These are phyloP conservation scores for Antedon mediterranea DNA, from an alignment of 53 echinoderm and acorn worm species.

Conservation along the genomic window DNA sequence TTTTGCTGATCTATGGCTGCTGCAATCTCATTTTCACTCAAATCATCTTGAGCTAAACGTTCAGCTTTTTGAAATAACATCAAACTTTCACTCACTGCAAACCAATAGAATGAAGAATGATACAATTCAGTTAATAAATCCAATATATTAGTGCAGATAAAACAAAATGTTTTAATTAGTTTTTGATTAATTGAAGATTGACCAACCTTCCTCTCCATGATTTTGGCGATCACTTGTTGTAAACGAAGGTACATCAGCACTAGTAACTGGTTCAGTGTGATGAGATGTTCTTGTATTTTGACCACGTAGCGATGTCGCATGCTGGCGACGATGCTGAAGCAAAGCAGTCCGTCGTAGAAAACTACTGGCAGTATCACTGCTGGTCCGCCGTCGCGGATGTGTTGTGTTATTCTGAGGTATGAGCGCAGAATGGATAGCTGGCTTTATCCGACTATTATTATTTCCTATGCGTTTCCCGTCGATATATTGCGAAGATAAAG, in stretches of 20 bases:
- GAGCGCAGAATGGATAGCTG: constrained; percentile 12
- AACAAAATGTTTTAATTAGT: no score
- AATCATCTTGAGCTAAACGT: constrained; percentile 54
- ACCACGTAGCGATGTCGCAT: constrained; percentile 9
- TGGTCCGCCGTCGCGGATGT: constrained; percentile 61
- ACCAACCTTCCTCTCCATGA: background rate
- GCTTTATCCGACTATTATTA: constrained; percentile 35
- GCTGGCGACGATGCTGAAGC: constrained; percentile 53
- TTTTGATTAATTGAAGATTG: no score
- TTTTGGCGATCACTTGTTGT: background rate
- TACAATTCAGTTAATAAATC: background rate
- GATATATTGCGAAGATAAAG: constrained; percentile 31
- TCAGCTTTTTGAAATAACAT: constrained; percentile 81
- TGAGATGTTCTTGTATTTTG: background rate
- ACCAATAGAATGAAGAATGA: background rate
- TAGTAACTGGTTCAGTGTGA: background rate
- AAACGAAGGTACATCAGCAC: background rate
- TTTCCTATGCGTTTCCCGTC: constrained; percentile 53
- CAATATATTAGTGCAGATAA: background rate
- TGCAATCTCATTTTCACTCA: constrained; percentile 63
- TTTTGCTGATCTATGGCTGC: constrained; percentile 52
- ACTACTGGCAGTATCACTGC: constrained; percentile 50
- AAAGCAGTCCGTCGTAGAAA: constrained; percentile 37
- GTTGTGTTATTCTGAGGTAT: constrained; percentile 46
- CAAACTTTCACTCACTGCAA: constrained; percentile 68